Evolutionary conservation across 1,140 invertebrate genomes (phyloP), one percentile per base, ranked within the genome.

Genomic region (Chrysomallon squamiferum): DNA sequence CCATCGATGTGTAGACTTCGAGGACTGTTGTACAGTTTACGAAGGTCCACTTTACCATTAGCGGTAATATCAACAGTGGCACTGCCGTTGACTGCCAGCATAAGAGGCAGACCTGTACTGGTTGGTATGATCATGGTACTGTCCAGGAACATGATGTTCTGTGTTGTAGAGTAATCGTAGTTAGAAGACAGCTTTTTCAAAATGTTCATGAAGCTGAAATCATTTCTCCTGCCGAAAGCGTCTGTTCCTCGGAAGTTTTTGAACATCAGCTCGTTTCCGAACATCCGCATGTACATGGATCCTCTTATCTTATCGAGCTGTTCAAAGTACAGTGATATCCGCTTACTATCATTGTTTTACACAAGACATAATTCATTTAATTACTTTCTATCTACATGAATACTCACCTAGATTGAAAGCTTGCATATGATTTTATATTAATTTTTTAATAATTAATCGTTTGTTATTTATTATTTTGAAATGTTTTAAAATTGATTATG

Each of bases 81-180:
- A 2, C 94, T 94, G 22, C 93, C 95, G 78, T 94, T 90, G 0
- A 93, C 87, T 69, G 92, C 92, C 65, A 97, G 88, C 35, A 90
- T 91, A 38, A 97, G 84, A 0, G 95, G 94, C 30, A 97, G 78
- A 6, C 95, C 95, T 56, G 89, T 88, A 1, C 90, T 90, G n/a
- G 92, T 92, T 0, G 95, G 93, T 4, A 95, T 89, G 7, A 93
- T 91, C 76, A 94, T 93, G 7, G 91, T 92, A 3, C 90, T 92
- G 83, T 97, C 95, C 29, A 96, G 82, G 76, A 96, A 69, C 66
- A 75, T 70, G n/a, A 64, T 89, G 1, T 91, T 91, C 81, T 93
- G 85, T 15, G 80, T 85, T 62, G 80, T 80, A 50, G 86, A 81
- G 3, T 79, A 74, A 25, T 81, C 69, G 2, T 86, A 75, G n/a